phyloP scores from a whole-genome alignment of 1,140 invertebrate species.

The Zeugodacus cucurbitae region DNA sequence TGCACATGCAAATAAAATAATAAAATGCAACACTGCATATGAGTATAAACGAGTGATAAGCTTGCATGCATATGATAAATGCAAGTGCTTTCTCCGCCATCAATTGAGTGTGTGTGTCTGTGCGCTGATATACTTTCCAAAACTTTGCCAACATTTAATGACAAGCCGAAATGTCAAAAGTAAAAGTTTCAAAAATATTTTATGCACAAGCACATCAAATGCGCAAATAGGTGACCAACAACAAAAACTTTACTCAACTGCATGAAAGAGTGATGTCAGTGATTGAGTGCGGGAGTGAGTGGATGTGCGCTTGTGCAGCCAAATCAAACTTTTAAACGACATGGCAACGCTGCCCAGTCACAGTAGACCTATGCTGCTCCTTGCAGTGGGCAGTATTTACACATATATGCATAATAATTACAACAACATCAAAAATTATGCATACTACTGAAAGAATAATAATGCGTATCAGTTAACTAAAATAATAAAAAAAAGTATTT shows the following conservation, averaged over 20 bases:
- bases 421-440: neutral
- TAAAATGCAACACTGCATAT: neutral
- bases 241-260: neutral
- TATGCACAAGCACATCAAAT: neutral
- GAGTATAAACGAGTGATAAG: neutral
- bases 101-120: neutral
- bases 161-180: conserved; percentile 25
- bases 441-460: neutral
- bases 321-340: neutral
- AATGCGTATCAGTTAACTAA: neutral
- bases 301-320: neutral
- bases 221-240: neutral
- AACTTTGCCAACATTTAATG: conserved; percentile 26
- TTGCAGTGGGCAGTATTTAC: neutral
- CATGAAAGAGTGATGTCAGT: neutral
- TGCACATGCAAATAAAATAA: neutral
- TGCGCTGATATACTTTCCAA: neutral
- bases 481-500: neutral
- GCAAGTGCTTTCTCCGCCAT: neutral
- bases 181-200: conserved; percentile 31
- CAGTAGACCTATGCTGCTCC: neutral
- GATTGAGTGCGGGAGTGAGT: neutral
- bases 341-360: neutral
- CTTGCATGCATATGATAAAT: too few relatives aligned
- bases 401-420: neutral